These are phyloP conservation scores for Matsumurasca onukii DNA, from an alignment of 1,140 invertebrate genomes.

Conservation along the genomic window DNA sequence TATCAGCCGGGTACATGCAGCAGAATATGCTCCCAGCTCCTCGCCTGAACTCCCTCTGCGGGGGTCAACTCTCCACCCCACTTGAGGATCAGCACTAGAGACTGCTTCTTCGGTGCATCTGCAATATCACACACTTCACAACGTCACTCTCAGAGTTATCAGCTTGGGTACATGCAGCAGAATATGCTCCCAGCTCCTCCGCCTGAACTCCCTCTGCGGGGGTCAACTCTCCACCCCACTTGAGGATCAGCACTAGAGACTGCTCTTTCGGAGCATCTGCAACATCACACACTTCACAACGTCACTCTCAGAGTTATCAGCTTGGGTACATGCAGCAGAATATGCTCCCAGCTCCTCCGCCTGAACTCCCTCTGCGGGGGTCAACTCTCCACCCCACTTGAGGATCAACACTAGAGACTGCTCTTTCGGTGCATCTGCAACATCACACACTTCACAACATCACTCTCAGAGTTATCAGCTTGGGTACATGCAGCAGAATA, in stretches of 20 bases:
- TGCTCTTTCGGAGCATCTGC: constrained; percentile 80
- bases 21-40: too few relatives aligned
- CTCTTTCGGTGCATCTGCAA: not conserved
- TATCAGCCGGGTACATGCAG: too few relatives aligned
- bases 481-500: constrained; percentile 99
- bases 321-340: constrained; percentile 82
- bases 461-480: too few relatives aligned
- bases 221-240: constrained; percentile 99
- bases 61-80: too few relatives aligned
- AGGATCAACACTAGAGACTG: not conserved
- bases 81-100: too few relatives aligned
- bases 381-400: not conserved
- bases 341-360: not conserved
- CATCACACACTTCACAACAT: not conserved
- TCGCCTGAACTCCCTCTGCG: too few relatives aligned
- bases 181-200: constrained; percentile 97
- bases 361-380: not conserved
- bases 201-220: constrained; percentile 95
- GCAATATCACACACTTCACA: too few relatives aligned
- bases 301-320: too few relatives aligned
- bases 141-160: too few relatives aligned
- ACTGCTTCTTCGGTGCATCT: not conserved
- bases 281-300: constrained; percentile 43
- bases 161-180: constrained; percentile 96
- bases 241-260: constrained; percentile 92